Conservation (phyloP, 2,888 invertebrate genomes). For the Andricus quercusramuli region DNA sequence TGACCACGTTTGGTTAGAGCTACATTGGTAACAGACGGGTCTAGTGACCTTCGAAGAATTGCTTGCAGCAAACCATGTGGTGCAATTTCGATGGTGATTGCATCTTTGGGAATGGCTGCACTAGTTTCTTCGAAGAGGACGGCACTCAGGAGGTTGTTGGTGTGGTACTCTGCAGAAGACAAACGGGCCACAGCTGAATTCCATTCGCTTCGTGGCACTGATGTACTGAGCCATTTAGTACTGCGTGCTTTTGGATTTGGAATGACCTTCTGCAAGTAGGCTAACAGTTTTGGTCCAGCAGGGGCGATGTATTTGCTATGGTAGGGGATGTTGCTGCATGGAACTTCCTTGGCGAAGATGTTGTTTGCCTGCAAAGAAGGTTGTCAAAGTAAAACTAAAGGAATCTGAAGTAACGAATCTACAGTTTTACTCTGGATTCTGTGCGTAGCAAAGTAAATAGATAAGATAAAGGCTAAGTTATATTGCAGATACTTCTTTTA, state of each 20-base stretch:
- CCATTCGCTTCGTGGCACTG: conserved; percentile 88
- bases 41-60: conserved; percentile 88
- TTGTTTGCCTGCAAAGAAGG: conserved; percentile 81
- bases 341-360: conserved; percentile 90
- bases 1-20: conserved; percentile 87
- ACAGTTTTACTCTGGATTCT: too few relatives aligned
- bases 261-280: conserved; percentile 84
- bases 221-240: conserved; percentile 91
- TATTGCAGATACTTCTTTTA: not conserved
- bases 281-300: conserved; percentile 85
- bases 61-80: conserved; percentile 94
- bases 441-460: too few relatives aligned
- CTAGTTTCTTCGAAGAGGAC: conserved; percentile 90
- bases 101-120: conserved; percentile 88
- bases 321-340: conserved; percentile 93
- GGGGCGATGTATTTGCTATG: conserved; percentile 91
- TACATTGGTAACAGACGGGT: conserved; percentile 86
- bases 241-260: conserved; percentile 85
- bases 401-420: too few relatives aligned
- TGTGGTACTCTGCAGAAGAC: conserved; percentile 93
- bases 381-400: not conserved
- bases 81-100: conserved; percentile 92
- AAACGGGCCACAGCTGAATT: conserved; percentile 82
- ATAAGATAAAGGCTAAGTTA: too few relatives aligned
- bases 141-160: conserved; percentile 88